A percentile compares a stretch with the other conserved stretches of the same genome.
These are phyloP conservation scores for Diplodus puntazzo DNA, from an alignment of 2,797 vertebrate genomes.

Conservation along the genomic window DNA sequence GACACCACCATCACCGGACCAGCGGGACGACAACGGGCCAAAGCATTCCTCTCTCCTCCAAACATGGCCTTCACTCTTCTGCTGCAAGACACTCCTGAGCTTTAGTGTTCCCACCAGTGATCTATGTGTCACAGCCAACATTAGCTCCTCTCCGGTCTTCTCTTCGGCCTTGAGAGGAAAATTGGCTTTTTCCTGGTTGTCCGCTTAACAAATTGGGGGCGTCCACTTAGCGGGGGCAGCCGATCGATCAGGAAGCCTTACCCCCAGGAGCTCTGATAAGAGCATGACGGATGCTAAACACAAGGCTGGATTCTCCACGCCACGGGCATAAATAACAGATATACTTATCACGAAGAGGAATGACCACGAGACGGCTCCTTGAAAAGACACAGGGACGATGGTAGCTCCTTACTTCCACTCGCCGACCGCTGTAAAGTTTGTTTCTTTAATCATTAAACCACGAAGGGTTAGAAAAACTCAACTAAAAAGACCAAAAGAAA, in stretches of 20 bases:
- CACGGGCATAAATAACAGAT: conserved; percentile 59
- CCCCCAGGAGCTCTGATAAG: conserved; percentile 74
- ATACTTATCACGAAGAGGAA: conserved; percentile 66
- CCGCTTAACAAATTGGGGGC: conserved; percentile 63
- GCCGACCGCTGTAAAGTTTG: conserved; percentile 38
- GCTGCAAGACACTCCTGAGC: conserved; percentile 54
- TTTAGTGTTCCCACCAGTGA: conserved; percentile 63
- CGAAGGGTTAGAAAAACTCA: conserved; percentile 42
- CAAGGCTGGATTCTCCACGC: conserved; percentile 62
- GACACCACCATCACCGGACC: conserved; percentile 73
- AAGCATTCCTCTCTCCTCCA: conserved; percentile 73
- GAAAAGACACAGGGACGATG: conserved; percentile 18
- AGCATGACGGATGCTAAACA: conserved; percentile 79
- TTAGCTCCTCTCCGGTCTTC: conserved; percentile 18
- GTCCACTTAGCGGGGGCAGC: conserved; percentile 47
- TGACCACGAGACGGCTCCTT: conserved; percentile 41
- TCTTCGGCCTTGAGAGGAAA: conserved; percentile 13
- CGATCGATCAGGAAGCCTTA: conserved; percentile 68
- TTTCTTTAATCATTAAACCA: conserved; percentile 27
- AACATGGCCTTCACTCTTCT: conserved; percentile 68
- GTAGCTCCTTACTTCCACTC: conserved; percentile 11
- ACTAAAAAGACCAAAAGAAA: conserved; percentile 27
- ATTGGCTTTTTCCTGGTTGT: conserved; percentile 52
- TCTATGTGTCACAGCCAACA: conserved; percentile 48
- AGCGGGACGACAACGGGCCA: conserved; percentile 73